phyloP scores from a whole-genome alignment of 2,113 vertebrate genomes.

The Pteropus alecto region DNA sequence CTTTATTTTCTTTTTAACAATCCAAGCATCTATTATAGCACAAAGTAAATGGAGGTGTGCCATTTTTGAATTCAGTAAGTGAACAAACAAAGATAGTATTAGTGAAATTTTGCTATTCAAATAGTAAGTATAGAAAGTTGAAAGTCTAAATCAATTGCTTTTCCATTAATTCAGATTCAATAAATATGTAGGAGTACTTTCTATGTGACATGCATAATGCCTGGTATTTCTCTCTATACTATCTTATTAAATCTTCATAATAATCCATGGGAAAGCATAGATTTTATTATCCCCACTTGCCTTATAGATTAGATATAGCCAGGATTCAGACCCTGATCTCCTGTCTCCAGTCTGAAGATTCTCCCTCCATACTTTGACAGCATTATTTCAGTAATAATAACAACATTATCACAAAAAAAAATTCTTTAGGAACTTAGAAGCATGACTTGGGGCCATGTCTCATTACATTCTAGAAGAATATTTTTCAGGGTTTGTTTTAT shows the following conservation, averaged over 20 bases:
- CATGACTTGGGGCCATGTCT: background rate
- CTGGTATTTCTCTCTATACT: background rate
- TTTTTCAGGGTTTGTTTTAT: conserved; percentile 15
- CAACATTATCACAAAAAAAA: background rate
- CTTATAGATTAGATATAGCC: background rate
- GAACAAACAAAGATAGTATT: background rate
- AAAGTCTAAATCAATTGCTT: background rate
- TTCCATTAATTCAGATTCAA: background rate
- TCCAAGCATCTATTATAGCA: background rate
- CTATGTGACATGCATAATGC: background rate
- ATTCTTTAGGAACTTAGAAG: background rate
- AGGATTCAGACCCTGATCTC: background rate
- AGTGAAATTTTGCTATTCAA: background rate
- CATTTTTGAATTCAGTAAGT: background rate
- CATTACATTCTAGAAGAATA: background rate
- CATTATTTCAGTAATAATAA: background rate
- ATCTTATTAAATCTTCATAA: background rate
- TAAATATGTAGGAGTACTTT: background rate
- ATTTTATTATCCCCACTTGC: background rate
- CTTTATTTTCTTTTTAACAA: background rate
- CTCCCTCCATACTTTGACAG: background rate
- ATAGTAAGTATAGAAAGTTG: background rate
- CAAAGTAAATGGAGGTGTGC: background rate
- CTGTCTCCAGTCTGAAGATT: background rate
- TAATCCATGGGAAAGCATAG: background rate